Conservation (phyloP, 1,140 invertebrate species). For the Pogonus chalceus region DNA sequence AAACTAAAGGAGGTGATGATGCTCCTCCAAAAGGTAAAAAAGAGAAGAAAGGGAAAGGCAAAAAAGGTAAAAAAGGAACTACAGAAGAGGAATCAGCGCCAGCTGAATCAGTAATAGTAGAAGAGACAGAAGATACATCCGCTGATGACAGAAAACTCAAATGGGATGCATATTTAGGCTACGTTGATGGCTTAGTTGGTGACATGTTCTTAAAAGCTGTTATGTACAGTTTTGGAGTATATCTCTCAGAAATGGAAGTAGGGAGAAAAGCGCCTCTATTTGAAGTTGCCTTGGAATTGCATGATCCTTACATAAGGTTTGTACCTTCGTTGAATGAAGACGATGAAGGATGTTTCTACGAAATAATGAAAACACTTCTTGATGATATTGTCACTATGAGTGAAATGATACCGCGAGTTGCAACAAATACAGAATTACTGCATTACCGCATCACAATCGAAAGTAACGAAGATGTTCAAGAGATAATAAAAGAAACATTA, state of each 20-base stretch:
- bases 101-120: slow-evolving; percentile 21
- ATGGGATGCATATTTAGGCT: slow-evolving; percentile 54
- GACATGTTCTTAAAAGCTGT: slow-evolving; percentile 45
- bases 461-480: slow-evolving; percentile 50
- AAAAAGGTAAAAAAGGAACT: slow-evolving; percentile 17
- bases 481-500: slow-evolving; percentile 40
- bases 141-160: slow-evolving; percentile 19
- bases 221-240: slow-evolving; percentile 29
- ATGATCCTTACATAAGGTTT: slow-evolving; percentile 50
- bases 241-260: slow-evolving; percentile 35
- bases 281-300: slow-evolving; percentile 53
- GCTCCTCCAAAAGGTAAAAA: neutral
- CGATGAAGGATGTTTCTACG: slow-evolving; percentile 39
- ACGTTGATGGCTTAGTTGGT: slow-evolving; percentile 53
- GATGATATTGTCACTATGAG: neutral
- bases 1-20: slow-evolving; percentile 10
- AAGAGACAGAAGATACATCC: slow-evolving; percentile 14
- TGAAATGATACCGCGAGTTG: neutral
- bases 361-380: neutral
- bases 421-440: neutral
- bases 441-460: slow-evolving; percentile 37
- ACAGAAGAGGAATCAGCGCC: slow-evolving; percentile 1
- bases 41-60: slow-evolving; percentile 10
- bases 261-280: slow-evolving; percentile 39
- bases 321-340: slow-evolving; percentile 49